Conservation (phyloP, 2,888 invertebrate species). For the Aleiodes alternator region DNA sequence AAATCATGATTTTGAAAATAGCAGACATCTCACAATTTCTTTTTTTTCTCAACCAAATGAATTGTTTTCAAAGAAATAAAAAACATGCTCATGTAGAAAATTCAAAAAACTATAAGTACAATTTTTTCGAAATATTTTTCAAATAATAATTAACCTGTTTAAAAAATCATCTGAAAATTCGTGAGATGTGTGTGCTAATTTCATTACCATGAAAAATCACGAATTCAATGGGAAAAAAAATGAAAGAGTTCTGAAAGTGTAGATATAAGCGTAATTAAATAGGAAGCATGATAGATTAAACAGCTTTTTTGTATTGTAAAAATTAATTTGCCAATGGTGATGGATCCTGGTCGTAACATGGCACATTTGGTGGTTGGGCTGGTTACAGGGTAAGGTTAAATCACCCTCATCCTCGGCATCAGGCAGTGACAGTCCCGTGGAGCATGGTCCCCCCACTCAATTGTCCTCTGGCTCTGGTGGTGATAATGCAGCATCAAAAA, state of each 20-base stretch:
- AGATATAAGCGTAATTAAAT: background rate
- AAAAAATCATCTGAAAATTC: too few species aligned
- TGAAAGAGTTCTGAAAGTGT: background rate
- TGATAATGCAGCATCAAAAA: conserved; percentile 65
- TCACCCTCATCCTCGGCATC: conserved; percentile 74
- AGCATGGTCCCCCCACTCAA: conserved; percentile 70
- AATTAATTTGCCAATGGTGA: conserved; percentile 57
- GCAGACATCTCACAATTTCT: too few species aligned
- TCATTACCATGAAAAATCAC: too few species aligned
- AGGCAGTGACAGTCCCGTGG: conserved; percentile 74
- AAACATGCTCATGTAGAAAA: too few species aligned
- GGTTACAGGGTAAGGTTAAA: conserved; percentile 76
- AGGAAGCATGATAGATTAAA: background rate
- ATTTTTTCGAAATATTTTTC: too few species aligned
- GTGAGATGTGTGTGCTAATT: too few species aligned
- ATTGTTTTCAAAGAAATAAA: too few species aligned
- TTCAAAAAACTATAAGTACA: too few species aligned
- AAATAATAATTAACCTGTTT: too few species aligned
- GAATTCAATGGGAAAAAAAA: background rate
- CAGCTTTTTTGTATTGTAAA: too few species aligned
- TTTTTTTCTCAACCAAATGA: too few species aligned
- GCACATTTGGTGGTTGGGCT: conserved; percentile 69
- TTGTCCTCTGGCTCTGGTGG: conserved; percentile 70
- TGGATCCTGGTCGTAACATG: conserved; percentile 72
- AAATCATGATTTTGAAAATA: too few species aligned